Evolutionary conservation across 2,113 vertebrate genomes (phyloP), one percentile per base, ranked within the genome.

Genomic region (Sphyrna mokarran): DNA sequence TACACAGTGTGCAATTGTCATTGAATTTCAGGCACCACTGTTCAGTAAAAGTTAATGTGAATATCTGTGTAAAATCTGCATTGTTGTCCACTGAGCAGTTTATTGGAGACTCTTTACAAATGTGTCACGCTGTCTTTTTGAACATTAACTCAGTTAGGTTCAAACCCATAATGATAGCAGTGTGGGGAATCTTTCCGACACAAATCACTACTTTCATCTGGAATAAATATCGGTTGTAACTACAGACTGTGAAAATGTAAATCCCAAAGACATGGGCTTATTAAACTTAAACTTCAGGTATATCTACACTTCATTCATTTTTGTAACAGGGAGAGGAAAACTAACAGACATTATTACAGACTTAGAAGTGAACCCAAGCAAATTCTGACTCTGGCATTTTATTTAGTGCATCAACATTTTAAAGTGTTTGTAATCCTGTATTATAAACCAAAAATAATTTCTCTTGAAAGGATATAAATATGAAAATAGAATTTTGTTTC

Each of bases 1-100:
- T 13, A 48, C 26, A 72, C 37, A 48, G 94, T 72, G 40, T 95
- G 68, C 40, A 95, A 72, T 70, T 72, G 40, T 48, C 69, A 95
- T 54, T 95, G 69, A 72, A 72, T 95, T 70, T 95, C 43, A 95
- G 94, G 40, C 68, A 95, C 94, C 23, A 18, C 43, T 72, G 69
- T 33, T 95, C 94, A 95, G 23, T 72, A 95, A 72, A 48, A 29
- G 23, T 72, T 95, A 54, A 48, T 72, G 68, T 72, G 40, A 95
- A 72, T 95, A 68, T 76, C 40, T 54, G 43, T 95, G 10, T 95
- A 95, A 95, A 95, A 66, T 72, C 69, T 70, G 94, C 69, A 72
- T 72, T 29, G 72, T 48, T 16, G 37, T 48, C 69, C 66, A 76
- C 68, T 33, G 72, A 54, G 43, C 69, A 76, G 13, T 95, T 93